Conservation (phyloP, 2,888 invertebrate genomes). For the Ophion obscuratus region DNA sequence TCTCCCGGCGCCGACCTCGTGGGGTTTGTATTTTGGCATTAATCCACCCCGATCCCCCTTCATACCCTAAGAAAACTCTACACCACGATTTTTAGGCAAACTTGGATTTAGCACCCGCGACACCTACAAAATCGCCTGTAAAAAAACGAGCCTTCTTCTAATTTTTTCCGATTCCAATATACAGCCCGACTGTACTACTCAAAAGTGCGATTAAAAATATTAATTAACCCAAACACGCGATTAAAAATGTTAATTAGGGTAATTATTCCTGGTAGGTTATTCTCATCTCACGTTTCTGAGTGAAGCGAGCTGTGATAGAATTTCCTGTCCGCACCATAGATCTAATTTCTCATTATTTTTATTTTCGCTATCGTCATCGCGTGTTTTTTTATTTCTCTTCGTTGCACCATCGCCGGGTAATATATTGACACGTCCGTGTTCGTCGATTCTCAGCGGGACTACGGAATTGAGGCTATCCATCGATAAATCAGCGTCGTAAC, state of each 20-base stretch:
- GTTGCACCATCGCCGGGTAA: constrained; percentile 72
- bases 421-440: constrained; percentile 85
- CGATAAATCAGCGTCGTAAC: constrained; percentile 80
- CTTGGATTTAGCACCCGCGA: too few species aligned
- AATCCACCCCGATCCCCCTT: too few species aligned
- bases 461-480: constrained; percentile 82
- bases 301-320: constrained; percentile 79
- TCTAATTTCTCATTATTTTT: constrained; percentile 72
- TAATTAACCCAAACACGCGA: not conserved
- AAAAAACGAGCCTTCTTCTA: too few species aligned
- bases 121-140: too few species aligned
- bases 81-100: too few species aligned
- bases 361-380: constrained; percentile 74
- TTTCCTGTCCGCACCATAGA: constrained; percentile 79
- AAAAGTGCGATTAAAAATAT: too few species aligned
- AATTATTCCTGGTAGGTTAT: not conserved
- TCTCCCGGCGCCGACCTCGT: too few species aligned
- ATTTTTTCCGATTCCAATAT: too few species aligned
- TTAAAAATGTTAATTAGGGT: constrained; percentile 2
- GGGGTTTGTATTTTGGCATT: too few species aligned
- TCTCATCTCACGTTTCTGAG: constrained; percentile 78
- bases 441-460: constrained; percentile 85
- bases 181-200: too few species aligned
- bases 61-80: too few species aligned
- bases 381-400: constrained; percentile 45